Evolutionary conservation across 2,797 vertebrate genomes (phyloP).

Genomic region (Pelochelys cantorii): DNA sequence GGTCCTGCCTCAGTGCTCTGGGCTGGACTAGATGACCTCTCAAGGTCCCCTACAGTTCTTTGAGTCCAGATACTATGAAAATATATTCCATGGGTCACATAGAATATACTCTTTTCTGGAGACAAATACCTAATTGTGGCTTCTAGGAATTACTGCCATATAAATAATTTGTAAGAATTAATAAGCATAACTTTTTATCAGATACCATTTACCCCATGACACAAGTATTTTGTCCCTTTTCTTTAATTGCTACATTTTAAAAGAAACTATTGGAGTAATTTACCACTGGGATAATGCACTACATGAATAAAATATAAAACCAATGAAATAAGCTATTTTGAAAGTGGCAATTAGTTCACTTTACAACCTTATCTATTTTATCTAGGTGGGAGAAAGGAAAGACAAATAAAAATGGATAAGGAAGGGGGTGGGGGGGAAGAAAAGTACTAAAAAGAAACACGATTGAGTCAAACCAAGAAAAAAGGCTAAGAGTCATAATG

Average conservation of each 20-base stretch:
- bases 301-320: neutral
- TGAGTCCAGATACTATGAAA: too few relatives aligned
- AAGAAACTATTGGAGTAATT: neutral
- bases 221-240: neutral
- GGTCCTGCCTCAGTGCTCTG: too few relatives aligned
- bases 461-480: neutral
- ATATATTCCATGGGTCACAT: neutral
- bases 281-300: neutral
- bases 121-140: neutral
- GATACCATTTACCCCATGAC: neutral
- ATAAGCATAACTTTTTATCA: neutral
- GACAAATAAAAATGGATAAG: neutral
- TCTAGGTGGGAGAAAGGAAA: neutral
- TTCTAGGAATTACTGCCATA: neutral
- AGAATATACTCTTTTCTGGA: neutral
- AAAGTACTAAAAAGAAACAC: neutral
- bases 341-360: neutral
- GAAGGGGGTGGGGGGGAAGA: neutral
- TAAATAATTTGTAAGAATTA: neutral
- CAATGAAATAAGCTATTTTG: neutral
- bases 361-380: neutral
- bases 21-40: too few relatives aligned
- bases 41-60: too few relatives aligned
- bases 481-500: neutral
- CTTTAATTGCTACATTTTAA: neutral